phyloP scores from a whole-genome alignment of 2,797 vertebrate genomes.

The Masticophis lateralis region DNA sequence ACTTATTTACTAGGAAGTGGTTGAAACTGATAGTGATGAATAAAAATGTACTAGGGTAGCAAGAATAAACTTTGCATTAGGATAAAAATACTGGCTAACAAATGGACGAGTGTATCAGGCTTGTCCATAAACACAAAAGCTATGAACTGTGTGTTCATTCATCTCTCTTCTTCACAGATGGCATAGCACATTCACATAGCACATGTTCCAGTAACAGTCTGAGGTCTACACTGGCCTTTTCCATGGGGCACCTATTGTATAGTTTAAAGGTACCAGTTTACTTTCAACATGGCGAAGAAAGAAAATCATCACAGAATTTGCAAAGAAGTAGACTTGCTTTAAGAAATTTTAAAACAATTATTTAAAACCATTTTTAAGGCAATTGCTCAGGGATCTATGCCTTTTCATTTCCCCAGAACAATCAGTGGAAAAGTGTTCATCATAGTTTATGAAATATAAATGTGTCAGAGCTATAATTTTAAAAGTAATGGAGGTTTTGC shows the following conservation, averaged over 20 bases:
- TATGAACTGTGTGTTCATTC: neutral
- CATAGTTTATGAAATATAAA: neutral
- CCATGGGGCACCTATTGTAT: neutral
- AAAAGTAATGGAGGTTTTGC: neutral
- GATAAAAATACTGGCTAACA: neutral
- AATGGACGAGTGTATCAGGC: neutral
- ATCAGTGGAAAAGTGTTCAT: neutral
- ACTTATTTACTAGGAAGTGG: neutral
- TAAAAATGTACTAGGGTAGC: neutral
- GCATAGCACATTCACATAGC: neutral
- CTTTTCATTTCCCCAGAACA: constrained; percentile 1
- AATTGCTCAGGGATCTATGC: neutral
- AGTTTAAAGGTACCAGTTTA: neutral
- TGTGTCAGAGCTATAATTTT: neutral
- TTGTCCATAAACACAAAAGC: neutral
- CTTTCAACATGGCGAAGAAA: neutral
- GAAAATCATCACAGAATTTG: neutral
- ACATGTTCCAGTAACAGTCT: neutral
- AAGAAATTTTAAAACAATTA: neutral
- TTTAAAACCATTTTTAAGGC: neutral
- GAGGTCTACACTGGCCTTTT: neutral
- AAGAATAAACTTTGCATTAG: neutral
- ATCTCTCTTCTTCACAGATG: neutral
- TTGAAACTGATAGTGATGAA: neutral
- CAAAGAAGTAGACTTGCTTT: neutral